Evolutionary conservation across 2,888 invertebrate genomes (phyloP).

Genomic region (Saturnia japonica): DNA sequence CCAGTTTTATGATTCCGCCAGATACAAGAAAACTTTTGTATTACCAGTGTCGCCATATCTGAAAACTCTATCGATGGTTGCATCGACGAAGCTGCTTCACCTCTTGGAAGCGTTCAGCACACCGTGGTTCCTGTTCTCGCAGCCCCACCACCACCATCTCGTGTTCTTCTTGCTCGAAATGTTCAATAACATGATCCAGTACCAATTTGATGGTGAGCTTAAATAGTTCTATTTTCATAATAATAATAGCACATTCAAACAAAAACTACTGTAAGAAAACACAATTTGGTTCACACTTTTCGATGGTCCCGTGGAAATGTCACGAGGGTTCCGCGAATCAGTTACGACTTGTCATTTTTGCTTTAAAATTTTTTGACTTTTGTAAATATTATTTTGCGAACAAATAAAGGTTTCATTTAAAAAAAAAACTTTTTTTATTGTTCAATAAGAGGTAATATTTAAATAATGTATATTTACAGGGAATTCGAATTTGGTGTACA

Average conservation of each 20-base stretch:
- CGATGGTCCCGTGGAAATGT: too few species aligned
- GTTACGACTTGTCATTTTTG: too few species aligned
- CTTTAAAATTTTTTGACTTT: too few species aligned
- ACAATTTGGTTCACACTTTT: too few species aligned
- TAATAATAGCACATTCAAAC: neutral
- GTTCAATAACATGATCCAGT: constrained; percentile 99
- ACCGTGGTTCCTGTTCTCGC: constrained; percentile 99
- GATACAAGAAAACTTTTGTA: neutral
- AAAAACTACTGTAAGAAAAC: neutral
- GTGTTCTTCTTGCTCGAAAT: constrained; percentile 99
- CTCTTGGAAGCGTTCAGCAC: constrained; percentile 99
- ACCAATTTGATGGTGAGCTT: constrained; percentile 95
- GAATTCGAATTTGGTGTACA: constrained; percentile 99
- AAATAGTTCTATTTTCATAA: neutral
- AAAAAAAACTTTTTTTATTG: too few species aligned
- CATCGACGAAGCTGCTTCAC: constrained; percentile 98
- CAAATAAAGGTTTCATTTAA: too few species aligned
- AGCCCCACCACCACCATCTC: constrained; percentile 97
- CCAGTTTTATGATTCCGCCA: neutral
- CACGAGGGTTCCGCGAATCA: too few species aligned
- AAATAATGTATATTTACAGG: constrained; percentile 77
- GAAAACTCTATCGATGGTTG: constrained; percentile 99
- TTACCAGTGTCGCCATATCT: constrained; percentile 96
- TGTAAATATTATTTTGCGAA: too few species aligned
- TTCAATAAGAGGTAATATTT: too few species aligned